Evolutionary conservation across 2,797 vertebrate species (phyloP).

Genomic region (Chiroxiphia lanceolata): DNA sequence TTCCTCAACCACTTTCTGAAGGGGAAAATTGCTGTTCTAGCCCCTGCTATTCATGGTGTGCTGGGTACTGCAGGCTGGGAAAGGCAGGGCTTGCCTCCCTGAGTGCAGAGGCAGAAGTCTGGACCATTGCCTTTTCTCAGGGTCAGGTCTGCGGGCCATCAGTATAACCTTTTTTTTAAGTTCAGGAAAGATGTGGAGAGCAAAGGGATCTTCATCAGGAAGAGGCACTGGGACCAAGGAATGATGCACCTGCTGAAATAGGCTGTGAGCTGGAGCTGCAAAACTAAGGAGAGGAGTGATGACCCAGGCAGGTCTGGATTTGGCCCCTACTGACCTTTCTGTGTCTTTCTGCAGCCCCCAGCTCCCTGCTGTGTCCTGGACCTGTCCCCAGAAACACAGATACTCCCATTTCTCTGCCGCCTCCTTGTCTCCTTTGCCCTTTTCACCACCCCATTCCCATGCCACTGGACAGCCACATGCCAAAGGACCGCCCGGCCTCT

Average conservation of each 20-base stretch:
- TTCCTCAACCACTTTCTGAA: background rate
- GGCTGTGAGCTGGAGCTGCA: background rate
- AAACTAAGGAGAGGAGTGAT: background rate
- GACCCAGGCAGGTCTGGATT: background rate
- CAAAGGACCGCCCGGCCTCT: background rate
- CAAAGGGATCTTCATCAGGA: background rate
- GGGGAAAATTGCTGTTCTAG: background rate
- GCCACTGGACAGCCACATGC: rapidly evolving
- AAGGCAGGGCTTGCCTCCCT: background rate
- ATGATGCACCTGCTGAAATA: background rate
- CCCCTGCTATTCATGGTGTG: background rate
- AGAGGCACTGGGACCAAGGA: background rate
- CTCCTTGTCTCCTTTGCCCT: background rate
- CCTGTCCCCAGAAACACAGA: background rate
- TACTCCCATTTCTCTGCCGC: background rate
- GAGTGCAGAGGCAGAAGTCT: background rate
- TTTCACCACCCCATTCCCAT: background rate
- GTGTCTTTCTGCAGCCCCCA: background rate
- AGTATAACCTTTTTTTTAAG: background rate
- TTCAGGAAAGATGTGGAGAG: background rate
- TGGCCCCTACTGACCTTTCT: background rate
- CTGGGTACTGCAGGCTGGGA: background rate
- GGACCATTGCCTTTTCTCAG: background rate
- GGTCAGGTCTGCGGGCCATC: background rate
- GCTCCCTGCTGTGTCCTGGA: background rate